Percentiles rank a stretch among this genome's conserved stretches.
These are phyloP conservation scores for Sebastes dallii DNA, from an alignment of 2,797 vertebrate genomes.

Conservation along the genomic window DNA sequence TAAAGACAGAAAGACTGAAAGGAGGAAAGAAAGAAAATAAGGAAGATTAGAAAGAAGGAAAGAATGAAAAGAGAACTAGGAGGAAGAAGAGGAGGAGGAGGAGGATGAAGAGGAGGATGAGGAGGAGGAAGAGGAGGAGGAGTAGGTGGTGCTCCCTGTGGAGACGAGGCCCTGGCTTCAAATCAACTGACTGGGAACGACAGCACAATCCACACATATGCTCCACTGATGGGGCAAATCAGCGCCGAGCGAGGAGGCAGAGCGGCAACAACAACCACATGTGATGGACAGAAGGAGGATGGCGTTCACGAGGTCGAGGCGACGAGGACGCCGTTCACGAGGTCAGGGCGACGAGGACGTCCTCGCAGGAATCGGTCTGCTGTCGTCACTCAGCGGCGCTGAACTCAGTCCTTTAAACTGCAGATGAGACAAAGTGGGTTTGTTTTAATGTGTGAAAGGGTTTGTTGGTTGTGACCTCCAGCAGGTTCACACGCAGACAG, in stretches of 20 bases:
- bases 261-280: constrained; percentile 10
- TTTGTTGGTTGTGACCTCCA: constrained; percentile 24
- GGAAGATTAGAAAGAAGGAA: too few relatives aligned
- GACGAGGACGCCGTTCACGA: neutral
- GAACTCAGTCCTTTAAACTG: constrained; percentile 37
- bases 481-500: neutral
- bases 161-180: constrained; percentile 34
- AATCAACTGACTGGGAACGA: constrained; percentile 57
- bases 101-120: neutral
- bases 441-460: constrained; percentile 18
- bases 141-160: neutral
- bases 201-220: constrained; percentile 60
- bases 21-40: too few relatives aligned
- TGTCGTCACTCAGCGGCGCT: constrained; percentile 12
- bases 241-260: constrained; percentile 19
- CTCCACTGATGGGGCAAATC: constrained; percentile 55
- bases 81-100: neutral
- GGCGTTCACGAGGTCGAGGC: neutral
- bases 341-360: neutral
- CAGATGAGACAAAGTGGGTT: constrained; percentile 18
- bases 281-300: constrained; percentile 15
- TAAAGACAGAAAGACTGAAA: too few relatives aligned
- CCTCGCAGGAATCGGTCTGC: neutral
- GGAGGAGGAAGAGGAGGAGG: neutral
- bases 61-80: too few relatives aligned